phyloP scores from a whole-genome alignment of 2,797 vertebrate species.

The Gallinago stenura region DNA sequence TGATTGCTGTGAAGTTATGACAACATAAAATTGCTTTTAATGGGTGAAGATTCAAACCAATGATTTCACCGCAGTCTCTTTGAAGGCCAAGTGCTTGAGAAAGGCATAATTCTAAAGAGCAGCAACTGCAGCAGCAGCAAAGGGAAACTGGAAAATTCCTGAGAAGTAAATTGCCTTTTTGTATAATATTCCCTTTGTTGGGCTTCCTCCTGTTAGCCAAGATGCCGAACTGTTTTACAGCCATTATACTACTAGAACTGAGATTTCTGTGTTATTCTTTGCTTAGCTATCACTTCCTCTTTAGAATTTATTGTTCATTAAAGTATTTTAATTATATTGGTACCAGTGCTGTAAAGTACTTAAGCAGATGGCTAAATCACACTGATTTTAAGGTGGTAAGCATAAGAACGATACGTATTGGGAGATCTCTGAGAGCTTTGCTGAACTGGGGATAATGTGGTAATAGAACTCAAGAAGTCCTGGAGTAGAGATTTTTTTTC shows the following conservation, averaged over 20 bases:
- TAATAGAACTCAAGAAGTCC: neutral
- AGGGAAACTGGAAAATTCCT: slow-evolving; percentile 20
- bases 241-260: neutral
- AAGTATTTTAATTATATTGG: neutral
- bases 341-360: neutral
- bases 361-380: neutral
- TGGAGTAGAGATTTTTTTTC: neutral
- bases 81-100: neutral
- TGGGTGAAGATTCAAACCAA: slow-evolving; percentile 14
- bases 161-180: slow-evolving; percentile 9
- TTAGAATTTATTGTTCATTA: neutral
- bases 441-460: neutral
- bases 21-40: slow-evolving; percentile 45
- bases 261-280: neutral
- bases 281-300: neutral
- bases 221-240: neutral
- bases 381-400: neutral
- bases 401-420: neutral
- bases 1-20: slow-evolving; percentile 41
- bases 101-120: neutral
- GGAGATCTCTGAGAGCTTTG: neutral
- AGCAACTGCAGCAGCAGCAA: neutral
- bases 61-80: neutral
- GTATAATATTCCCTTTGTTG: slow-evolving; percentile 20
- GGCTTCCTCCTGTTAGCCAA: neutral